Percentiles rank a stretch among this genome's conserved stretches.
These are phyloP conservation scores for Crotalus helleri DNA, from an alignment of 2,113 vertebrate species.

Conservation along the genomic window DNA sequence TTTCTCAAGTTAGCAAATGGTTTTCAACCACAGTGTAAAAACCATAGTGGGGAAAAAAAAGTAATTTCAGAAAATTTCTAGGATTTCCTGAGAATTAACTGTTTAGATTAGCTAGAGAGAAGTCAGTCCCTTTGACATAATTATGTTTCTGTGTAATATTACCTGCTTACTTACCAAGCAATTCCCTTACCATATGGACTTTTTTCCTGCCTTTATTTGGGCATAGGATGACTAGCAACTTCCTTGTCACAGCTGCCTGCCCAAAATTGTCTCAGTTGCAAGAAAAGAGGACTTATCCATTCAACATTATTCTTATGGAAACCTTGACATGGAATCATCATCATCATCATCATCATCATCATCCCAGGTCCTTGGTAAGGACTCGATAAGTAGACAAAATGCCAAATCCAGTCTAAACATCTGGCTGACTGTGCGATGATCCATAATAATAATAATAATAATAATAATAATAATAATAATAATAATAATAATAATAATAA, in stretches of 20 bases:
- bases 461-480: no score
- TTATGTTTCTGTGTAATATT: neutral
- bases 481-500: no score
- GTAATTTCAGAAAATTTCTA: neutral
- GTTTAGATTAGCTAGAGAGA: neutral
- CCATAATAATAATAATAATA: no score
- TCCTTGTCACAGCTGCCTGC: neutral
- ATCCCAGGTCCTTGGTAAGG: no score
- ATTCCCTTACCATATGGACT: neutral
- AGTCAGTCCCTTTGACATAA: neutral
- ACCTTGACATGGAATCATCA: neutral
- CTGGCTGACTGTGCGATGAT: no score
- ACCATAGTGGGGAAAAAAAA: neutral
- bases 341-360: no score
- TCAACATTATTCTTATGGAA: neutral
- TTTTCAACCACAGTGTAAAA: neutral
- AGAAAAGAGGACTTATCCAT: neutral
- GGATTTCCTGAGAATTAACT: neutral
- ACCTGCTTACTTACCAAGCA: neutral
- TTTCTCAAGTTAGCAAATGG: neutral
- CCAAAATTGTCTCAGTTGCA: neutral
- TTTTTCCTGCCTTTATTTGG: neutral
- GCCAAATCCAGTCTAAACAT: no score
- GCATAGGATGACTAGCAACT: neutral
- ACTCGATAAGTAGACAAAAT: no score